Evolutionary conservation across 1,140 invertebrate genomes (phyloP).

Genomic region (Steinernema feltiae): DNA sequence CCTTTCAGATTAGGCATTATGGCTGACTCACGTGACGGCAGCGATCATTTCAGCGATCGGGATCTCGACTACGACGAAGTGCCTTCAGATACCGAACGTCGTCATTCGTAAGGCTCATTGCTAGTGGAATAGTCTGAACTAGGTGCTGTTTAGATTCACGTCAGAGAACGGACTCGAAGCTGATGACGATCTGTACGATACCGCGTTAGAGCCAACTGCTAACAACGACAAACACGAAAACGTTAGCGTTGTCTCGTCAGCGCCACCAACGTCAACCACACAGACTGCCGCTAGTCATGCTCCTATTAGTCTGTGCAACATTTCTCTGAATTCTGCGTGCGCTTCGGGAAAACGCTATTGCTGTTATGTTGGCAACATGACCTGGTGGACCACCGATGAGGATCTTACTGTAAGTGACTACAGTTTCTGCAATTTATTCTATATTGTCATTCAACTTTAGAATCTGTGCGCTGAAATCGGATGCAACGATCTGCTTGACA

Average conservation of each 20-base stretch:
- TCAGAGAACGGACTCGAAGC: background rate
- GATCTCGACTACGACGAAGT: conserved; percentile 2
- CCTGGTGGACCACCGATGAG: conserved; percentile 56
- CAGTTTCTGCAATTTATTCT: conserved; percentile 24
- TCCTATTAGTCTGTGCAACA: background rate
- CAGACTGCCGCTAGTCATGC: background rate
- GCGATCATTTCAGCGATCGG: background rate
- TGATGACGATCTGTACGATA: conserved; percentile 51
- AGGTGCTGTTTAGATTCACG: background rate
- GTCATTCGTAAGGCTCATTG: background rate
- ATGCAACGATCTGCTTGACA: conserved; percentile 86
- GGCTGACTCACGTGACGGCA: background rate
- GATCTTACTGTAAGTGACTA: conserved; percentile 41
- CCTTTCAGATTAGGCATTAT: background rate
- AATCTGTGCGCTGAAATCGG: conserved; percentile 61
- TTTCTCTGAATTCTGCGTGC: background rate
- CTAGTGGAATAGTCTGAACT: background rate
- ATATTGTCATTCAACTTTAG: conserved; percentile 26
- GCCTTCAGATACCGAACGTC: background rate
- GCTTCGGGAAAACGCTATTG: conserved; percentile 47
- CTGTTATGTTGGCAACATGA: conserved; percentile 55
- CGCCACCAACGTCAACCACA: background rate
- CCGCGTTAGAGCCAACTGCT: conserved; percentile 49
- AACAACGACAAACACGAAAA: conserved; percentile 28
- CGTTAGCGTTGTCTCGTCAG: background rate